phyloP scores from a whole-genome alignment of 2,888 invertebrate genomes.

The Rotaria macrura region DNA sequence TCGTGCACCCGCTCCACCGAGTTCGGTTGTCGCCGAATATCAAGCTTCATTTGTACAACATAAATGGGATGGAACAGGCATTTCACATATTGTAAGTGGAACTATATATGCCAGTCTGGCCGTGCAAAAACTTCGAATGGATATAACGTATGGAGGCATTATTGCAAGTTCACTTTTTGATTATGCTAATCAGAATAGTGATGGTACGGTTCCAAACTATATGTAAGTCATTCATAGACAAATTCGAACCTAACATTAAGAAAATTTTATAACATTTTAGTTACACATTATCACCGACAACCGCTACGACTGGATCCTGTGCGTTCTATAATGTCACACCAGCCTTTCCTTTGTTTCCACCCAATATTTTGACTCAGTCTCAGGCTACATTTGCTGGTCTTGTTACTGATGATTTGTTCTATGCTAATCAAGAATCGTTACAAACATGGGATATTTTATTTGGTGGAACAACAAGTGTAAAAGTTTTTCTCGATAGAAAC shows the following conservation, averaged over 20 bases:
- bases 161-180: background rate
- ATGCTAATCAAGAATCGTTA: background rate
- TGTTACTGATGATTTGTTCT: background rate
- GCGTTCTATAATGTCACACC: background rate
- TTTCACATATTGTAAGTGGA: background rate
- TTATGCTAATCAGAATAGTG: background rate
- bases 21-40: background rate
- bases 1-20: background rate
- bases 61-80: slow-evolving; percentile 2
- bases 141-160: background rate
- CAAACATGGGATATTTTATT: background rate
- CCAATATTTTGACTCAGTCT: background rate
- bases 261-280: background rate
- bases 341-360: background rate
- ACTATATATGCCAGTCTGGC: background rate
- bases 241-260: background rate
- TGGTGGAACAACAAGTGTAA: background rate
- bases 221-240: background rate
- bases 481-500: background rate
- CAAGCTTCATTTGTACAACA: background rate
- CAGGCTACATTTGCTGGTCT: background rate
- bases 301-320: background rate
- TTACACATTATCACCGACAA: background rate
- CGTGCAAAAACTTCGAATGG: background rate
- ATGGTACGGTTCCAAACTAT: background rate